Base-by-base conservation (phyloP, 1,140 invertebrate genomes). In the Anadara kagoshimensis region DNA sequence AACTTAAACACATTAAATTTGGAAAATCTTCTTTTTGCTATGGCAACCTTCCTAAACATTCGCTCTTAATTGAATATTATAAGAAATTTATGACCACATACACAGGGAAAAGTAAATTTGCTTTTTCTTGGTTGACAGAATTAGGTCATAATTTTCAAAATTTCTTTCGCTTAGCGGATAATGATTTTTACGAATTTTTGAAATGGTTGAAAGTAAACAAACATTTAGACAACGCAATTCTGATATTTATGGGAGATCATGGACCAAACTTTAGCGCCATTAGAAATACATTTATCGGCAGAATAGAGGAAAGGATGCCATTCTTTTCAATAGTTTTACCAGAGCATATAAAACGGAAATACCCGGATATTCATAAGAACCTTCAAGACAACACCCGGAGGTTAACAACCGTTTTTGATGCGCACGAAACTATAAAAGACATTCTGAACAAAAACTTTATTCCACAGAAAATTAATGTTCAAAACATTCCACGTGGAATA, bases 271-370 rank as follows among this genome's bases (percentile, higher is more conserved):
- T 69, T 36, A 57, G 62, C 43, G 36, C 14, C 0, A 93, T 96
- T 22, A 86, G 94, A 26, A 86, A 92, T 74, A 97, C 96, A 0
- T 94, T 94, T 85, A 92, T 91, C 67, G 97, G 97, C 0, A 93
- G 94, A 85, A 90, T 97, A 69, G 97, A 98, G 87, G 96, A 98
- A 84, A 89, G 96, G 57, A 87, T 98, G 29, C 97, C 97, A 0
- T 94, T 96, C 69, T 90, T 96, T 11, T 94, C 94, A 78, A 87
- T 97, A 4, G 91, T 93, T 77, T 75, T 97, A 20, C 96, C 97
- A 0, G 87, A 92, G 26, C 93, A 92, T 87, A 94, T 95, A 78
- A 88, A 90, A 29, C 76, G 91, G 10, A 90, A 91, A 36, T 92
- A 94, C 85, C 92, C 92, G 0, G 80, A 91, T 41, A 91, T 93